Evolutionary conservation across 2,888 invertebrate genomes (phyloP).

Genomic region (Noctua janthina): DNA sequence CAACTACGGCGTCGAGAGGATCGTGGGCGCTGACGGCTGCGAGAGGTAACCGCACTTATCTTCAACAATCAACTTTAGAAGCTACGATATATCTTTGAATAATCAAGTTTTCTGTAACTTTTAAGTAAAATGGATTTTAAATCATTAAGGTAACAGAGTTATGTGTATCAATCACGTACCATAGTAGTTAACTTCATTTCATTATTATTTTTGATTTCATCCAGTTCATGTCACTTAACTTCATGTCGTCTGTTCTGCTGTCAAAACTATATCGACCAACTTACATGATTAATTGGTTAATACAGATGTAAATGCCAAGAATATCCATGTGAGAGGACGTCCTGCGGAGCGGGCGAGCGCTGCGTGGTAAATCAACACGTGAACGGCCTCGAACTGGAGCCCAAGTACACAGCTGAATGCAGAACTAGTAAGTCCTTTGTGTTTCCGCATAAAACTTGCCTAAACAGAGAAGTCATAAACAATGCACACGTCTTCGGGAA

Average conservation of each 20-base stretch:
- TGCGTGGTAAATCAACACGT: too few species aligned
- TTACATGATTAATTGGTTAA: not conserved
- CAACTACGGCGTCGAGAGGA: slow-evolving; percentile 92
- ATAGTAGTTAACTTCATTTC: not conserved
- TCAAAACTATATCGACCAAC: not conserved
- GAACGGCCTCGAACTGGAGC: too few species aligned
- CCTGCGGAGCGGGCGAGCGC: too few species aligned
- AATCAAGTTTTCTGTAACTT: not conserved
- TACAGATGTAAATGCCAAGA: not conserved
- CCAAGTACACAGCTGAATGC: too few species aligned
- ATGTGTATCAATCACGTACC: not conserved
- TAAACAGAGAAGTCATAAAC: too few species aligned
- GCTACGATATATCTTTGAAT: too few species aligned
- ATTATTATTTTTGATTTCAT: not conserved
- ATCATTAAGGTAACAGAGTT: not conserved
- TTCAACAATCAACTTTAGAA: not conserved
- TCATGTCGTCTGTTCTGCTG: not conserved
- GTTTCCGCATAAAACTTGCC: too few species aligned
- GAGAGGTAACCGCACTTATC: slow-evolving; percentile 70
- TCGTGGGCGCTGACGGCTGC: slow-evolving; percentile 75
- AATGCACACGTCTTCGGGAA: too few species aligned
- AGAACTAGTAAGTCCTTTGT: too few species aligned
- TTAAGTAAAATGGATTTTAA: too few species aligned
- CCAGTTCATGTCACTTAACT: not conserved
- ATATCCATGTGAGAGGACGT: too few species aligned